phyloP scores from a whole-genome alignment of 2,888 invertebrate genomes.

The Coronaproctus castanopsis region DNA sequence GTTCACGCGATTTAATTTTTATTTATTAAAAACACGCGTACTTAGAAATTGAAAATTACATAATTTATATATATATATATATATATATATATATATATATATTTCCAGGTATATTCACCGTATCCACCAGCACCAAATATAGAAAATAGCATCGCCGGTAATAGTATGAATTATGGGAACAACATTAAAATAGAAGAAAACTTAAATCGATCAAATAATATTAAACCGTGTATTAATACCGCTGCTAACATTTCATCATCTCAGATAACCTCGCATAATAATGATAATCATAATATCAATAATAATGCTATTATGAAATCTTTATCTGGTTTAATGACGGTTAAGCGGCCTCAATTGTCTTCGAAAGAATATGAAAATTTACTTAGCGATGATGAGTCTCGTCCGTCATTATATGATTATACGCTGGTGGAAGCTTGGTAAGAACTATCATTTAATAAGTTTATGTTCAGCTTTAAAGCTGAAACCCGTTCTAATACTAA shows the following conservation, averaged over 20 bases:
- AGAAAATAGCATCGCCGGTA: constrained; percentile 6
- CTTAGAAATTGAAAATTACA: too few relatives aligned
- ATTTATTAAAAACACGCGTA: too few relatives aligned
- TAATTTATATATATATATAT: too few relatives aligned
- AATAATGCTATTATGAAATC: neutral
- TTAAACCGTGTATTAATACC: constrained; percentile 5
- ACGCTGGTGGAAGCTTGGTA: constrained; percentile 64
- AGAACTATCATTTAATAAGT: too few relatives aligned
- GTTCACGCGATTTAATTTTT: too few relatives aligned
- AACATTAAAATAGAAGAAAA: neutral
- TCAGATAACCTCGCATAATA: constrained; percentile 5
- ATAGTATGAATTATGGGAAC: neutral
- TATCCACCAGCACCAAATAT: constrained; percentile 15
- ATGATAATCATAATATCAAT: neutral
- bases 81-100: too few relatives aligned
- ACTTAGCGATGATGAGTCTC: constrained; percentile 53
- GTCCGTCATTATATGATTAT: constrained; percentile 70
- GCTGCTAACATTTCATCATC: constrained; percentile 8
- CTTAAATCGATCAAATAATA: neutral
- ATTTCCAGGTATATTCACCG: constrained; percentile 13
- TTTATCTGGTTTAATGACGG: constrained; percentile 15
- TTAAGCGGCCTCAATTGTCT: constrained; percentile 57
- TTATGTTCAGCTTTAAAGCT: too few relatives aligned
- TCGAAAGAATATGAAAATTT: constrained; percentile 58
- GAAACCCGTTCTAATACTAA: too few relatives aligned